phyloP scores from a whole-genome alignment of 2,113 vertebrate genomes.

The Daubentonia madagascariensis region DNA sequence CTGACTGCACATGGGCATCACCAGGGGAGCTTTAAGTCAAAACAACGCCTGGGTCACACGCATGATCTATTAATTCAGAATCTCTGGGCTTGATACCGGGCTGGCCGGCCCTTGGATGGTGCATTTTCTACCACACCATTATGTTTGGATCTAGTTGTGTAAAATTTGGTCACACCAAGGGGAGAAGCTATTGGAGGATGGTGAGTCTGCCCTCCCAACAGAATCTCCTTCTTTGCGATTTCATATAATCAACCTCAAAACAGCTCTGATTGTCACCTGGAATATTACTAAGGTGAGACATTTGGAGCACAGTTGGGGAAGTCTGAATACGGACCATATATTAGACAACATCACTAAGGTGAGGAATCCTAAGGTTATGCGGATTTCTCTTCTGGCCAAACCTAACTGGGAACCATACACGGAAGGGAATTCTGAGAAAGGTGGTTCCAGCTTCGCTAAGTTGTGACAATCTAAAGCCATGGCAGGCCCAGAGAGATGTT shows the following conservation, averaged over 20 bases:
- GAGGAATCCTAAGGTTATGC: not conserved
- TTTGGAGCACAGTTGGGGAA: not conserved
- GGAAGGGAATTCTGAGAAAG: not conserved
- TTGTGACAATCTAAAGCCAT: not conserved
- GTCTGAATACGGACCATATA: not conserved
- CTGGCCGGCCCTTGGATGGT: not conserved
- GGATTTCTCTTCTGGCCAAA: not conserved
- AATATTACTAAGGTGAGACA: not conserved
- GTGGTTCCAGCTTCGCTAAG: not conserved
- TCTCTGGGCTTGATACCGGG: not conserved
- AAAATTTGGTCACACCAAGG: not conserved
- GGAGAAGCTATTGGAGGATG: not conserved
- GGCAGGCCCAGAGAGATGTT: not conserved
- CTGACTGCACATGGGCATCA: not conserved
- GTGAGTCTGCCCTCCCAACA: not conserved
- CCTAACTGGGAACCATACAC: not conserved
- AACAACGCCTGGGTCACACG: not conserved
- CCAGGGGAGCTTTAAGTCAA: too few species aligned
- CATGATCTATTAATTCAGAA: not conserved
- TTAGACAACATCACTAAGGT: not conserved
- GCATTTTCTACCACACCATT: not conserved
- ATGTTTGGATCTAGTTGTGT: not conserved
- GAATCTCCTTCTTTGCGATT: not conserved
- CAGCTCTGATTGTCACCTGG: not conserved
- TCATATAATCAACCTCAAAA: not conserved